phyloP scores from a whole-genome alignment of 2,797 vertebrate species.

The Bradypodion pumilum region DNA sequence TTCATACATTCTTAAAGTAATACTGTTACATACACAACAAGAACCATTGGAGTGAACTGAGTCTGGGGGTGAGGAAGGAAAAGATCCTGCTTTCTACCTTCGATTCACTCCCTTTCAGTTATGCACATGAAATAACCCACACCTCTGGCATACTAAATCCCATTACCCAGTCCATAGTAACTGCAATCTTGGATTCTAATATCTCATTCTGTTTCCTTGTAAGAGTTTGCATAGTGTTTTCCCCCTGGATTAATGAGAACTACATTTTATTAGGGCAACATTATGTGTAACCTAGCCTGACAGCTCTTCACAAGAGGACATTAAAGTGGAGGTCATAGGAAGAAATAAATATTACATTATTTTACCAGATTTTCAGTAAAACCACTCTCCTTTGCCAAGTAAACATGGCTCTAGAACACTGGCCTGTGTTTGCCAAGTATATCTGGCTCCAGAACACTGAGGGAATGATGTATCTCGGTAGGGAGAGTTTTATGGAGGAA shows the following conservation, averaged over 20 bases:
- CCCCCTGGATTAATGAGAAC: not conserved
- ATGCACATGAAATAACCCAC: not conserved
- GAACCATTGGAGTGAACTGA: not conserved
- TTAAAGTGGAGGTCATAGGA: not conserved
- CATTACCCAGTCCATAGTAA: not conserved
- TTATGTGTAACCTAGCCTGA: not conserved
- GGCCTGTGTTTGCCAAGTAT: not conserved
- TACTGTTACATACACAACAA: no score
- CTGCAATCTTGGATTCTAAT: not conserved
- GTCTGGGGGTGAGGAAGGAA: not conserved
- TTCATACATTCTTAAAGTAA: no score
- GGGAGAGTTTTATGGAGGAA: not conserved
- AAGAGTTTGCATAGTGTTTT: not conserved
- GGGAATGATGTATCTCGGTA: not conserved
- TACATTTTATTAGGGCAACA: not conserved
- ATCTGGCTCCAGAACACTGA: not conserved
- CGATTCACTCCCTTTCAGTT: not conserved
- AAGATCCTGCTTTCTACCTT: not conserved
- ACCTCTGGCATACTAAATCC: not conserved
- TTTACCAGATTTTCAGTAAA: not conserved
- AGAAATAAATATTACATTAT: not conserved
- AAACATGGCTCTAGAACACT: not conserved
- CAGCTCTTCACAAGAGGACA: not conserved
- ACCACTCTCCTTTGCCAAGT: slow-evolving; percentile 12
- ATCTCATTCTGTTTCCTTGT: not conserved